These are phyloP conservation scores for Apeltes quadracus DNA, from an alignment of 2,113 vertebrate genomes.

Conservation along the genomic window DNA sequence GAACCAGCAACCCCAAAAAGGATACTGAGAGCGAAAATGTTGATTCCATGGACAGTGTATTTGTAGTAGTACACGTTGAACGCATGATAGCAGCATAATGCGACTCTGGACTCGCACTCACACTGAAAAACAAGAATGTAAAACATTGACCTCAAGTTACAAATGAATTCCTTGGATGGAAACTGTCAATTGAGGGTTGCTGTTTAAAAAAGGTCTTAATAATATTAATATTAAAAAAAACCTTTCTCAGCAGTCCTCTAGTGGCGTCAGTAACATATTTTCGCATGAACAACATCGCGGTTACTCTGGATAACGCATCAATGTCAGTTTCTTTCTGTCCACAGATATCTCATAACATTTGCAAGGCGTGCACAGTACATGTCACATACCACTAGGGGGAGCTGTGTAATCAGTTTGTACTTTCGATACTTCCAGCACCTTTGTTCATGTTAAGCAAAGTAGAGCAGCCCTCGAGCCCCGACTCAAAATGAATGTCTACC, in stretches of 20 bases:
- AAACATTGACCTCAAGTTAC: background rate
- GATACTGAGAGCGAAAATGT: conserved; percentile 87
- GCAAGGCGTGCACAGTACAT: background rate
- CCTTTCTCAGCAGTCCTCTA: too few species aligned
- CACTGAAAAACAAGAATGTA: conserved; percentile 52
- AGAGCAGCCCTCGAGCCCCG: background rate
- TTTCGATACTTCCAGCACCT: background rate
- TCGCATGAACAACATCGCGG: background rate
- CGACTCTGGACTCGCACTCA: conserved; percentile 64
- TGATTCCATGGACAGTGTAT: conserved; percentile 81
- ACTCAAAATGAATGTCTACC: conserved; percentile 59
- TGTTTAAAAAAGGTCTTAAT: background rate
- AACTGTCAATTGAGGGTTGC: background rate
- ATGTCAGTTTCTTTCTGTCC: background rate
- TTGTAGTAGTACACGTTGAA: conserved; percentile 87
- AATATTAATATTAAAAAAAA: background rate
- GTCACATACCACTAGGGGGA: background rate
- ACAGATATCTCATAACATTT: background rate
- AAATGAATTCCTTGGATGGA: background rate
- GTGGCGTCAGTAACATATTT: background rate
- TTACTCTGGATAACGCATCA: background rate
- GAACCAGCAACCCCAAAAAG: conserved; percentile 54
- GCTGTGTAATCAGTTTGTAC: background rate
- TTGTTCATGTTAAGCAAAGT: background rate
- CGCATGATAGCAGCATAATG: conserved; percentile 82